Evolutionary conservation across 2,888 invertebrate species (phyloP).

Genomic region (Lepidocyrtinus sp.): DNA sequence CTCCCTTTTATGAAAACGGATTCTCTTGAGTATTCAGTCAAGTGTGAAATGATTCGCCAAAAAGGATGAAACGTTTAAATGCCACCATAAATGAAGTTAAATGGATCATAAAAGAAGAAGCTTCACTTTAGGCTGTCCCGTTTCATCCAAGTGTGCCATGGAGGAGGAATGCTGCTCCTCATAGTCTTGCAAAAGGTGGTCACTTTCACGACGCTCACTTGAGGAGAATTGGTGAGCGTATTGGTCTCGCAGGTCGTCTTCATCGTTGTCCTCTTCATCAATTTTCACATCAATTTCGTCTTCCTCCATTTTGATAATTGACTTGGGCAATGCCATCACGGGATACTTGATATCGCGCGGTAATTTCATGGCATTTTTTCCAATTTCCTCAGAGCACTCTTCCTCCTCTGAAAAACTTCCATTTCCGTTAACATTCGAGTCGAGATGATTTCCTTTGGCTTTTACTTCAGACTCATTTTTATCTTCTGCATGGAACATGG

Average conservation of each 20-base stretch:
- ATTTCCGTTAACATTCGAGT: constrained; percentile 51
- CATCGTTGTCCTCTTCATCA: constrained; percentile 30
- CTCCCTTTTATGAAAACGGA: constrained; percentile 69
- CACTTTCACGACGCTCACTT: constrained; percentile 20
- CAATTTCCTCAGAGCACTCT: constrained; percentile 41
- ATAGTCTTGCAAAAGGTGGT: constrained; percentile 31
- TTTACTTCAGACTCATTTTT: constrained; percentile 2
- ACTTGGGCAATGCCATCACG: constrained; percentile 44
- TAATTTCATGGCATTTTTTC: constrained; percentile 41
- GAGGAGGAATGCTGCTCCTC: not conserved
- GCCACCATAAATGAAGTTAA: not conserved
- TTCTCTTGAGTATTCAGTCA: constrained; percentile 31
- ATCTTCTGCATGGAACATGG: too few relatives aligned
- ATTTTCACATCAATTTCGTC: constrained; percentile 49
- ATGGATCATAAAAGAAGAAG: not conserved
- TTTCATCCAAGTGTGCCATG: too few relatives aligned
- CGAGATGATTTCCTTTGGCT: constrained; percentile 26
- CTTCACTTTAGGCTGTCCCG: too few relatives aligned
- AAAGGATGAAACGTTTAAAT: not conserved
- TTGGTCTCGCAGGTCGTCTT: not conserved
- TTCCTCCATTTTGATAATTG: constrained; percentile 45
- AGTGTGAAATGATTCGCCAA: not conserved
- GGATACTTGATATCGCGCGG: constrained; percentile 31
- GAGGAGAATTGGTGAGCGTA: not conserved
- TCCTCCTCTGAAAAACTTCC: constrained; percentile 34